Conservation (phyloP, 2,113 vertebrate genomes). For the Carassius auratus region DNA sequence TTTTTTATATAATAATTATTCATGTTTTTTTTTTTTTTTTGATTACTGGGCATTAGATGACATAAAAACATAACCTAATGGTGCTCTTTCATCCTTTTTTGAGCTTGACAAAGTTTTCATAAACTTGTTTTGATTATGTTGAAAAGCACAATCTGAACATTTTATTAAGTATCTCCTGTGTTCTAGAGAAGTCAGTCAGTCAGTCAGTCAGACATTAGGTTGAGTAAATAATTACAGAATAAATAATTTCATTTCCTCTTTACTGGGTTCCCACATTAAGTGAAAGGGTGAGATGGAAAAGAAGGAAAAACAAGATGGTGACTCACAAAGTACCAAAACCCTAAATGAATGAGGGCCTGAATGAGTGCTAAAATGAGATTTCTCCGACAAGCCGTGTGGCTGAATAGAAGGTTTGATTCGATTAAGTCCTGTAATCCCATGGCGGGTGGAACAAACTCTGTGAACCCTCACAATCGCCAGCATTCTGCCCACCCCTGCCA, state of each 20-base stretch:
- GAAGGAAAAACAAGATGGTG: neutral
- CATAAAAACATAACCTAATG: neutral
- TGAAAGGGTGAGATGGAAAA: neutral
- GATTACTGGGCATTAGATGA: neutral
- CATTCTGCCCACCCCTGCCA: constrained; percentile 8
- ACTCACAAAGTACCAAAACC: neutral
- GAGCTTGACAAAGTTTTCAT: neutral
- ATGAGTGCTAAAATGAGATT: constrained; percentile 3
- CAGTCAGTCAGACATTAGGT: neutral
- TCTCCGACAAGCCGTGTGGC: constrained; percentile 24
- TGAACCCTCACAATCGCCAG: constrained; percentile 21
- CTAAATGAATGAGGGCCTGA: constrained; percentile 10
- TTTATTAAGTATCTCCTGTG: no score
- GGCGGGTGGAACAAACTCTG: constrained; percentile 21
- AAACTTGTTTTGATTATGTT: neutral
- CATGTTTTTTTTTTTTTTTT: neutral
- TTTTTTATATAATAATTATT: neutral
- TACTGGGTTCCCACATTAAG: neutral
- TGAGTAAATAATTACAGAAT: neutral
- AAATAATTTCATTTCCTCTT: neutral
- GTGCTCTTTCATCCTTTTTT: neutral
- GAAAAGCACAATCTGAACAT: no score
- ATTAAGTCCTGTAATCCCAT: constrained; percentile 41
- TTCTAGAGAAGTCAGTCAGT: neutral
- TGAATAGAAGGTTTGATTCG: constrained; percentile 42